Base-by-base conservation (phyloP, 2,113 vertebrate genomes). In the Hypomesus transpacificus region DNA sequence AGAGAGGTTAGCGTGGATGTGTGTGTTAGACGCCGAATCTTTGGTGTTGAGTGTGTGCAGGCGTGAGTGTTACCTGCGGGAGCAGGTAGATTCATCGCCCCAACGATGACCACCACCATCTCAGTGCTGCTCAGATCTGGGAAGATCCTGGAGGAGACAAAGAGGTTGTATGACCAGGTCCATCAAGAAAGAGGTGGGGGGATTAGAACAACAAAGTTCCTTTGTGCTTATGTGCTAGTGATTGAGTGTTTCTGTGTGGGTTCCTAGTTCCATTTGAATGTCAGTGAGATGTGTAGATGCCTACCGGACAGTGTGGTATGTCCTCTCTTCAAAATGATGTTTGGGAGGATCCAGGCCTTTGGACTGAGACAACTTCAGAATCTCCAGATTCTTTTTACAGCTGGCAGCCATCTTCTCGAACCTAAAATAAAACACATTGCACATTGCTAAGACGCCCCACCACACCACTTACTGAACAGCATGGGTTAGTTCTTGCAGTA, bases 81-180 rank as follows among this genome's bases (percentile, higher is more conserved):
- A 76, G 95, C 93, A 39, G 96, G 96, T 50, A 99, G 92, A 82
- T 98, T 98, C 91, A 99, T 95, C 18, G 94, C 96, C 81, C 93
- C 94, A 20, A 98, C 94, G 26, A 99, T 88, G 39, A 94, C 75
- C 7, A 99, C 92, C 34, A 98, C 93, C 96, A 98, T 95, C 84
- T 98, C 97, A 69, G 94, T 98, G 83, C 97, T 98, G 88, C 92
- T 98, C 76, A 99, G 94, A 72, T 99, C 96, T 53, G 97, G 94
- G 90, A 98, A 98, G 78, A 99, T 96, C 89, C 97, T 99, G 83
- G 58, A 56, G 39, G 59, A 70, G 21, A 46, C 3, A 74, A n/a
- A 8, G 4, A 70, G 50, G 62, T 17, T 56, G 66, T 13, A 20
- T 4, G 22, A 7, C 0, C n/a, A 68, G 51, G n/a, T 13, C 21